Evolutionary conservation across 2,888 invertebrate species (phyloP).

Genomic region (Scaptomyza tumidula): DNA sequence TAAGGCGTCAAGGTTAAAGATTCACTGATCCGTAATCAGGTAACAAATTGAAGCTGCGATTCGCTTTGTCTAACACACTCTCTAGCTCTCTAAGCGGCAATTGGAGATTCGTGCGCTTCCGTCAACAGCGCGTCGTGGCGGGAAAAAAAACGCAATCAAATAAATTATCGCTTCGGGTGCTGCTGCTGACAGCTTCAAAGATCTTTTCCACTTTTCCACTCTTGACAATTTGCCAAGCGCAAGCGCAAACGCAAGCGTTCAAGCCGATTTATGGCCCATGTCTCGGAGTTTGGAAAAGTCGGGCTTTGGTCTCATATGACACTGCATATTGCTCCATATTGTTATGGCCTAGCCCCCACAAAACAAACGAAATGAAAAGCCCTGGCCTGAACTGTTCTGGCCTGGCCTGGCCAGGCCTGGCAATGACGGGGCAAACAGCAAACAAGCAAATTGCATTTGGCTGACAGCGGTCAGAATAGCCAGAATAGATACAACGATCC

Average conservation of each 20-base stretch:
- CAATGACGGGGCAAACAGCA: constrained; percentile 40
- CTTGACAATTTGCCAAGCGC: constrained; percentile 55
- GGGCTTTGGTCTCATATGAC: constrained; percentile 40
- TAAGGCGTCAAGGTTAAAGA: constrained; percentile 42
- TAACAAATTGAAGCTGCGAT: constrained; percentile 23
- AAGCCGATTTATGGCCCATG: constrained; percentile 61
- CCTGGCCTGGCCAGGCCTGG: not conserved
- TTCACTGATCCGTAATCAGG: constrained; percentile 30
- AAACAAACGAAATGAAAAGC: constrained; percentile 7
- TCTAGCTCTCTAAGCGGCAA: not conserved
- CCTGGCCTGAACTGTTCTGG: constrained; percentile 10
- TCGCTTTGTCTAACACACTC: constrained; percentile 37
- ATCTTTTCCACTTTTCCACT: constrained; percentile 7
- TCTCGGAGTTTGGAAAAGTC: constrained; percentile 9
- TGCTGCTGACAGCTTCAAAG: constrained; percentile 43
- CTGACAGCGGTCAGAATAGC: constrained; percentile 26
- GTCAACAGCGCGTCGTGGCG: constrained; percentile 51
- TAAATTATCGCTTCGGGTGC: constrained; percentile 59
- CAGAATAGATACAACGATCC: constrained; percentile 9
- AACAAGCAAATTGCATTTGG: constrained; percentile 50
- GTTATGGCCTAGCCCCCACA: constrained; percentile 40
- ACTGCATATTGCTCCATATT: constrained; percentile 57
- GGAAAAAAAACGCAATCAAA: constrained; percentile 67
- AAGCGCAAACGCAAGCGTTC: constrained; percentile 32
- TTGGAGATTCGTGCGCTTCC: constrained; percentile 70